Conservation (phyloP, 2,797 vertebrate species). For the Sebastes hubbsi region DNA sequence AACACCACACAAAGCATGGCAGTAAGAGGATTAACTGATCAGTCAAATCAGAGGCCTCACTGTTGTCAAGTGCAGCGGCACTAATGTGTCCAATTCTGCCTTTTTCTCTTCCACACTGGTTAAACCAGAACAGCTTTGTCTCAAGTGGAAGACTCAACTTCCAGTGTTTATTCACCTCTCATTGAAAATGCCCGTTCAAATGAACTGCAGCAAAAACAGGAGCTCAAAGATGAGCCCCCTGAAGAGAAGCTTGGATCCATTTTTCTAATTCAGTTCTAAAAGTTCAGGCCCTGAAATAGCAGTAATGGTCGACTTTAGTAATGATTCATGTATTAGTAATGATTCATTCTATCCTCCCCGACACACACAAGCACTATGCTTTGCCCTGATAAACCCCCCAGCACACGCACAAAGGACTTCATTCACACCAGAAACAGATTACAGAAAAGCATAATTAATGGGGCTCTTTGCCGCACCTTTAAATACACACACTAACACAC, state of each 20-base stretch:
- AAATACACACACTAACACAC: neutral
- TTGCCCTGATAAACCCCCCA: conserved; percentile 21
- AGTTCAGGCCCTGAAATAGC: conserved; percentile 34
- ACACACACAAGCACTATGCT: conserved; percentile 27
- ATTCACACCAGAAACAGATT: conserved; percentile 43
- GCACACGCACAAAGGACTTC: conserved; percentile 10
- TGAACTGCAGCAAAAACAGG: conserved; percentile 18
- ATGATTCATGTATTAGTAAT: conserved; percentile 44
- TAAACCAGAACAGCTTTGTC: conserved; percentile 16
- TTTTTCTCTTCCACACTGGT: conserved; percentile 1
- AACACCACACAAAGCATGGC: conserved; percentile 12
- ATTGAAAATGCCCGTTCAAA: conserved; percentile 23
- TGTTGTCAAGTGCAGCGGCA: conserved; percentile 27
- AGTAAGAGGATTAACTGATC: conserved; percentile 39
- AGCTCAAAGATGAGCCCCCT: conserved; percentile 19
- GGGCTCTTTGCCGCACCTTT: conserved; percentile 35
- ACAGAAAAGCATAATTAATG: conserved; percentile 54
- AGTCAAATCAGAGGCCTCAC: conserved; percentile 28
- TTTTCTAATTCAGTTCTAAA: conserved; percentile 42
- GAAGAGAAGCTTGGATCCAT: conserved; percentile 34
- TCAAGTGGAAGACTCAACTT: conserved; percentile 24
- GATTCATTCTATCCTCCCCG: conserved; percentile 50
- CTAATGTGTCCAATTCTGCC: neutral
- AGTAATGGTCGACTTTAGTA: conserved; percentile 24
- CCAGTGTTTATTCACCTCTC: conserved; percentile 14